Evolutionary conservation across 2,797 vertebrate species (phyloP).

Genomic region (Myotis findleyi): DNA sequence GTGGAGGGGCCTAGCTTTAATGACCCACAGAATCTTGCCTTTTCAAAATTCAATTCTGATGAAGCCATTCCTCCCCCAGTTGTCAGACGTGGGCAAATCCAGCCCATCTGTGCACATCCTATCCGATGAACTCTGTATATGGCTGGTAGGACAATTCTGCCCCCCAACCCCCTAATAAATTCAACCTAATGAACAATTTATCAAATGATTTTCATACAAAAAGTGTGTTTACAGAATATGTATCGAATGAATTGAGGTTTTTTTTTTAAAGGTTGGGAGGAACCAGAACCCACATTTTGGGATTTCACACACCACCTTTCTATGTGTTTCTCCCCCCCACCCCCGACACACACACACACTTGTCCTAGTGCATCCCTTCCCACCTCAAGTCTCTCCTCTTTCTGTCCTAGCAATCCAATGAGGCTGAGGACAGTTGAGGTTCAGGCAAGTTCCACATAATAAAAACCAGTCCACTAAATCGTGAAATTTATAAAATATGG

Average conservation of each 20-base stretch:
- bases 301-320: neutral
- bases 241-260: neutral
- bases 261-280: neutral
- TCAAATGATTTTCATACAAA: neutral
- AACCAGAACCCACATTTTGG: neutral
- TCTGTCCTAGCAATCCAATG: neutral
- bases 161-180: neutral
- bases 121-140: neutral
- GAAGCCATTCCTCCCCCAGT: neutral
- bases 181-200: neutral
- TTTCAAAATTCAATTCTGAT: neutral
- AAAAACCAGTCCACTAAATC: neutral
- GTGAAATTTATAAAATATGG: neutral
- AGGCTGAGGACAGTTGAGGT: neutral
- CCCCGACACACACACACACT: no score
- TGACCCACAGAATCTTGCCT: neutral
- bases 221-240: neutral
- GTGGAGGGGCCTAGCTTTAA: neutral
- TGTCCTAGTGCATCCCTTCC: neutral
- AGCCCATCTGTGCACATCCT: neutral
- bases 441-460: neutral
- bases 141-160: neutral
- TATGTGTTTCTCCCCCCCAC: no score
- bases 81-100: neutral
- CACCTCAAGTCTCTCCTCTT: neutral